Evolutionary conservation across 1,140 invertebrate genomes (phyloP).

Genomic region (Polypedilum vanderplanki): DNA sequence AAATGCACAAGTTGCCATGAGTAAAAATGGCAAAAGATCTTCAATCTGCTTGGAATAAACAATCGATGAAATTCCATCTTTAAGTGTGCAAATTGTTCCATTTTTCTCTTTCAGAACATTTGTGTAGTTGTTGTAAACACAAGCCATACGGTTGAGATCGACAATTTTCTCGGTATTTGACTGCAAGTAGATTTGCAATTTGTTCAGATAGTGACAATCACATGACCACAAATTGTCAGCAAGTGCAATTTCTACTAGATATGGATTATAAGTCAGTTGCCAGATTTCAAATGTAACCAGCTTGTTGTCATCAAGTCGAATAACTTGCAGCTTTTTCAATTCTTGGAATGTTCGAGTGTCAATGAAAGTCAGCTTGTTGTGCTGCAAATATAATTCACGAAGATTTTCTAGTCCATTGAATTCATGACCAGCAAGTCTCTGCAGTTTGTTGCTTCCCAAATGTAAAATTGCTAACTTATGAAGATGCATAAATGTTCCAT

Average conservation of each 20-base stretch:
- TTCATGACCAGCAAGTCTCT: conserved; percentile 73
- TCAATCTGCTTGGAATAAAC: conserved; percentile 69
- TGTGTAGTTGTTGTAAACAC: conserved; percentile 59
- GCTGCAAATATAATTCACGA: conserved; percentile 77
- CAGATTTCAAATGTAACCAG: conserved; percentile 70
- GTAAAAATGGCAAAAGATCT: conserved; percentile 67
- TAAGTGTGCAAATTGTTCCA: conserved; percentile 57
- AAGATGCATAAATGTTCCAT: conserved; percentile 83
- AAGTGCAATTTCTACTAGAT: conserved; percentile 69
- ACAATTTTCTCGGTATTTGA: conserved; percentile 64
- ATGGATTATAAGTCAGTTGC: conserved; percentile 66
- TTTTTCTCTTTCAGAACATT: conserved; percentile 59
- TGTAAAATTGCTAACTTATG: conserved; percentile 68
- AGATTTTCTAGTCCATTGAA: conserved; percentile 72
- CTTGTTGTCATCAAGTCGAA: conserved; percentile 77
- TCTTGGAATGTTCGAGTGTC: conserved; percentile 77
- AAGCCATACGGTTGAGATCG: conserved; percentile 59
- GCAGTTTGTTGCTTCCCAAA: conserved; percentile 77
- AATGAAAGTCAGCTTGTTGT: conserved; percentile 76
- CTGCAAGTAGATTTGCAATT: conserved; percentile 69
- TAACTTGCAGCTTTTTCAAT: conserved; percentile 71
- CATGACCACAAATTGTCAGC: conserved; percentile 86
- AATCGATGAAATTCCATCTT: conserved; percentile 58
- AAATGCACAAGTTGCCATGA: conserved; percentile 66
- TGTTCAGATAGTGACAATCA: conserved; percentile 73